A percentile compares a stretch with the other conserved stretches of the same genome.
Conservation (phyloP, 2,113 vertebrate genomes). For the Amphiprion ocellaris region DNA sequence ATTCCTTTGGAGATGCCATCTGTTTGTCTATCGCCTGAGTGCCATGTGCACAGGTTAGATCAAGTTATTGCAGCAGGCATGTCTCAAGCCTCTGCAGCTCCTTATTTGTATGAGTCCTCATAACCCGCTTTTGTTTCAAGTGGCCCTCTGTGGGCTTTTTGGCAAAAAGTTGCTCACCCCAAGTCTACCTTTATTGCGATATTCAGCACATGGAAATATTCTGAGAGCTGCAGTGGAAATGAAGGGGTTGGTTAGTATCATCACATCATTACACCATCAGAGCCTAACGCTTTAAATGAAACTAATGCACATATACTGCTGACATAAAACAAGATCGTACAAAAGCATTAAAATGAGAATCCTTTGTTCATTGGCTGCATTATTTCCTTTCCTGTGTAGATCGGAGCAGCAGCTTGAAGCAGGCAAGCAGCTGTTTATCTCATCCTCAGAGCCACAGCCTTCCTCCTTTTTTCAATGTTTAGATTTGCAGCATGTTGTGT, state of each 20-base stretch:
- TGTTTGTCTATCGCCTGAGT: constrained; percentile 72
- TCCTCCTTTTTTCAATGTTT: constrained; percentile 2
- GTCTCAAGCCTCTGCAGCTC: constrained; percentile 52
- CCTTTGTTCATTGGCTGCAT: not conserved
- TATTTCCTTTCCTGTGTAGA: not conserved
- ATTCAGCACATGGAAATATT: not conserved
- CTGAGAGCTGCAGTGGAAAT: not conserved
- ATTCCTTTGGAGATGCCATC: constrained; percentile 76
- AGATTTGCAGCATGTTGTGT: constrained; percentile 25
- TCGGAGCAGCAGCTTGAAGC: not conserved
- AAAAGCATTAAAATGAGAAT: not conserved
- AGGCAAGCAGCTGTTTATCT: not conserved
- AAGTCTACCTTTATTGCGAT: not conserved
- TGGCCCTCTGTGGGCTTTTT: not conserved
- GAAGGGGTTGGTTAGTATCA: not conserved
- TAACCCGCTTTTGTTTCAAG: not conserved
- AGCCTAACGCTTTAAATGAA: no score
- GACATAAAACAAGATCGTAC: not conserved
- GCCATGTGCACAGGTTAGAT: constrained; percentile 56
- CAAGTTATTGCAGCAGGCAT: constrained; percentile 51
- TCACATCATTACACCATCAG: constrained; percentile 5
- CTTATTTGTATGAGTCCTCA: constrained; percentile 13
- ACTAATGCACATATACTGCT: not conserved
- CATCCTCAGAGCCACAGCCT: constrained; percentile 4
- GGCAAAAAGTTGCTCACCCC: not conserved